Base-by-base conservation (phyloP, 1,140 invertebrate species). In the Zaprionus camerounensis region DNA sequence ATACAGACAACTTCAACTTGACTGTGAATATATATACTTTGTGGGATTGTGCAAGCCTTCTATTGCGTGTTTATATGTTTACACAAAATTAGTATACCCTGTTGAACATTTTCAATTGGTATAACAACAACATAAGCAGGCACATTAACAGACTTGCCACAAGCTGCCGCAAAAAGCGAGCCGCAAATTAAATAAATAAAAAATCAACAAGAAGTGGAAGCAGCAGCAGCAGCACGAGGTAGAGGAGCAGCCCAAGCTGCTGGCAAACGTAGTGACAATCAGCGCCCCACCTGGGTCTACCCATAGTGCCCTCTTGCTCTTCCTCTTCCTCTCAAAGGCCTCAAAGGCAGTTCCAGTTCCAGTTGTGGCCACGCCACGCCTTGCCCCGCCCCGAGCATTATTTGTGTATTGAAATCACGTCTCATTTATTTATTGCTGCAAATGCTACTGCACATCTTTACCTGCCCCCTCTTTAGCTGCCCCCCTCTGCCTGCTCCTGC, bases 331-430 rank as follows among this genome's bases (percentile, higher is more conserved):
- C 28, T 7, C 20, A 1, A 2, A 15, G 6, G 15, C 15, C 38
- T n/a, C 41, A 6, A 17, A n/a, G 61, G 41, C 59, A 70, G 51
- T 70, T 38, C 28, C 51, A 74, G 71, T 70, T 70, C 36, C 71
- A 73, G 58, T 62, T 49, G 57, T 34, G 26, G 38, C 26, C 3
- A 31, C 7, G 26, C 13, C 15, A 11, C 15, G 11, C 44, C n/a
- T n/a, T 3, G 15, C 64, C 69, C 57, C 62, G 31, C 55, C 28
- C 20, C 28, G 24, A 41, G 53, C 81, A 83, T 82, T 92, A 91
- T 92, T 92, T 92, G 86, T 91, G 87, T 91, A 92, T 92, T 92
- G 81, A 92, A 92, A 92, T 91, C 91, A 92, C 91, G 91, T 92
- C 83, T 91, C 91, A 91, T 92, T 92, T 92, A 92, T 92, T 92